Evolutionary conservation across 2,888 invertebrate genomes (phyloP), one percentile per base, ranked within the genome.

Genomic region (Anoncus sp.): DNA sequence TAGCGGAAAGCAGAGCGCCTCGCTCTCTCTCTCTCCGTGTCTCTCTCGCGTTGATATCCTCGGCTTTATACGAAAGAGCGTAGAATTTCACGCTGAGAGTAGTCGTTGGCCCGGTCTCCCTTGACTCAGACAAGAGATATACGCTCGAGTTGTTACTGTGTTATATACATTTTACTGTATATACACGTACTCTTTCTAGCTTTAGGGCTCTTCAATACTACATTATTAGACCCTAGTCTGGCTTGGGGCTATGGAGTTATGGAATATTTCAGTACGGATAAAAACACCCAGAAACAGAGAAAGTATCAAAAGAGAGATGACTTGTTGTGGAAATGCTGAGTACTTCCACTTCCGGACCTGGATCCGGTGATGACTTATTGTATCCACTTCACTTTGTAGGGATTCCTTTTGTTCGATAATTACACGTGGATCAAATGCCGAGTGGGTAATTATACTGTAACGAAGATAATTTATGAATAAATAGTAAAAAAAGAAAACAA

Each of bases 11-110:
- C 45, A 67, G 18, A 49, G 2, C 40, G 24, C 38, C 22, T 55
- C 35, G 47, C 22, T 40, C 18, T 49, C 49, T 57, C 70, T 72
- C 69, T 79, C 35, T 53, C 43, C 27, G 4, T 24, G 16, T 45
- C 53, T 24, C 57, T 55, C 47, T 10, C 49, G 38, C 38, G 9
- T 40, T 53, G n/a, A 66, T 43, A 47, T 35, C 18, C 35, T 47
- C 31, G 24, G 40, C 22, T 47, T 20, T 14, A 16, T 66, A 66
- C 14, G 18, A 20, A 43, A 55, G 43, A 53, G 55, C 66, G 18
- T 53, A 22, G 55, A 27, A 55, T 66, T 43, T 24, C 43, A 66
- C 27, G 27, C 16, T 3, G 53, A 43, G 27, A 14, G 31, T 27
- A 31, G 49, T 49, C 18, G 27, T 31, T 40, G 55, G 16, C 18